phyloP scores from a whole-genome alignment of 2,797 vertebrate species.

The Carduelis carduelis region DNA sequence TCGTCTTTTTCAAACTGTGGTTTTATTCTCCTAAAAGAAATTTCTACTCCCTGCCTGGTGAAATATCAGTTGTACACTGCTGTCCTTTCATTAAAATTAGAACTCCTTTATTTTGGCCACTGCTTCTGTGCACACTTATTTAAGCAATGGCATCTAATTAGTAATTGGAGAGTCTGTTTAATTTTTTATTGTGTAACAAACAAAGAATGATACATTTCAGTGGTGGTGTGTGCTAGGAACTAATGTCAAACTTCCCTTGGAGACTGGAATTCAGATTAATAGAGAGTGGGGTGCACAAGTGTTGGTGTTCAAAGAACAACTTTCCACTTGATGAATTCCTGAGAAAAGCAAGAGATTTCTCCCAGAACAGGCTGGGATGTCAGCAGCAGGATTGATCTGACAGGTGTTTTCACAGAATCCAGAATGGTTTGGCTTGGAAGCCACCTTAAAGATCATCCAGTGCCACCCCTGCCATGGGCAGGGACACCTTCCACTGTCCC shows the following conservation, averaged over 20 bases:
- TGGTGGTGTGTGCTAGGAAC: background rate
- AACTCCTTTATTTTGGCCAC: background rate
- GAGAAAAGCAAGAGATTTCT: background rate
- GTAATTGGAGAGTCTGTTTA: background rate
- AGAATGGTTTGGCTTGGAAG: background rate
- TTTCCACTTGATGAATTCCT: background rate
- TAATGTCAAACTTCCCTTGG: background rate
- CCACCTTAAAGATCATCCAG: accelerated
- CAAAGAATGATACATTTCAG: background rate
- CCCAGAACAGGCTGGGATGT: background rate
- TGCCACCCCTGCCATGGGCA: background rate
- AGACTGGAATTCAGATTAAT: background rate
- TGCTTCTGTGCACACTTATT: background rate
- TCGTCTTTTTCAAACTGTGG: accelerated
- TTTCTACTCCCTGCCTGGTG: background rate
- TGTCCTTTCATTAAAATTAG: background rate
- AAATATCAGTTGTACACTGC: background rate
- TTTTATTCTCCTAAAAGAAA: background rate
- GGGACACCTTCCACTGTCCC: accelerated
- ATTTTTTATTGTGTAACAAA: background rate
- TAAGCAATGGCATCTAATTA: background rate
- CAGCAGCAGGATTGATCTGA: background rate
- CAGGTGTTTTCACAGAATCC: background rate
- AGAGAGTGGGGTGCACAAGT: background rate
- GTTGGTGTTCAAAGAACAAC: background rate